These are phyloP conservation scores for Cassiopea andromeda DNA, from an alignment of 30 jellyfish, hydroid and myxozoan species.

Conservation along the genomic window DNA sequence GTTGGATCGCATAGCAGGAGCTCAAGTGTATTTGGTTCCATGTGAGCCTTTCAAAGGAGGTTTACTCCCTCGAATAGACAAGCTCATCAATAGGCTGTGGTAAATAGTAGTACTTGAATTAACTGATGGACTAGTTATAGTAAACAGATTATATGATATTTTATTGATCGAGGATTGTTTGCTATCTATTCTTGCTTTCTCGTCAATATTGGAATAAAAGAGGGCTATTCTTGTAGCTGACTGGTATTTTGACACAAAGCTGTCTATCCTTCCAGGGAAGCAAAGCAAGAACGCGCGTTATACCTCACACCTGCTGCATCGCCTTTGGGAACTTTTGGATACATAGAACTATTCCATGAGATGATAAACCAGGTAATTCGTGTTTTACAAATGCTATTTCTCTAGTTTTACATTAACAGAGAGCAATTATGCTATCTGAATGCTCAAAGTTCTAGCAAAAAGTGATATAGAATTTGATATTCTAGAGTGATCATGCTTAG, in stretches of 20 bases:
- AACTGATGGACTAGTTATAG: too few species aligned
- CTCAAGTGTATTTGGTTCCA: slow-evolving; percentile 76
- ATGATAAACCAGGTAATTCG: slow-evolving; percentile 70
- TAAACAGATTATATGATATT: too few species aligned
- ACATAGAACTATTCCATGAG: slow-evolving; percentile 73
- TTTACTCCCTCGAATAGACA: slow-evolving; percentile 49
- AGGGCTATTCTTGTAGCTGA: background rate
- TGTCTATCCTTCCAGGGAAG: slow-evolving; percentile 42
- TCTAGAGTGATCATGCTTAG: too few species aligned
- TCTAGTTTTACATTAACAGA: too few species aligned
- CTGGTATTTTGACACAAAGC: background rate
- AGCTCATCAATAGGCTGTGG: slow-evolving; percentile 61
- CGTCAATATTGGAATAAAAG: too few species aligned
- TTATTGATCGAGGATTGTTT: too few species aligned
- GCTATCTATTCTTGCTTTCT: too few species aligned
- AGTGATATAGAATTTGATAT: too few species aligned
- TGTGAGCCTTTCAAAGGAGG: slow-evolving; percentile 81
- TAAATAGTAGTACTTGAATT: background rate
- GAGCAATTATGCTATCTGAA: too few species aligned
- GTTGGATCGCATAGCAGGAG: slow-evolving; percentile 72
- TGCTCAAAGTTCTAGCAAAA: too few species aligned
- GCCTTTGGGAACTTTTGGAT: slow-evolving; percentile 82
- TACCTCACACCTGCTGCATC: slow-evolving; percentile 85
- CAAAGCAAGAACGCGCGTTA: slow-evolving; percentile 63
- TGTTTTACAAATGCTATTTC: background rate